These are phyloP conservation scores for Ceriagrion tenellum DNA, from an alignment of 2,888 invertebrate species.

Conservation along the genomic window DNA sequence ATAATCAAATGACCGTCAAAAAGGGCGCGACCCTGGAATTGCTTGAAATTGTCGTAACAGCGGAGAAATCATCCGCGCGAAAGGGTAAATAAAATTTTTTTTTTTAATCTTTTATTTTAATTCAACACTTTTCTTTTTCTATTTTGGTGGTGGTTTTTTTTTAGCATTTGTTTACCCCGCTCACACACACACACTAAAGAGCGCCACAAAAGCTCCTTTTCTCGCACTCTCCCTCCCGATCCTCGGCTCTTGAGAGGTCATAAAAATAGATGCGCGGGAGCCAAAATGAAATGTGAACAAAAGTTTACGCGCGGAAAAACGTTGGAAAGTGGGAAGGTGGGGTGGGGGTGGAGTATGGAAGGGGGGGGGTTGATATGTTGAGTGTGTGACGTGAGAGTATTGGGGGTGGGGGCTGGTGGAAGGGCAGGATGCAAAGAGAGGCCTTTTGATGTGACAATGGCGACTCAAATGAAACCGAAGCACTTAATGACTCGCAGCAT, in stretches of 20 bases:
- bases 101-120: neutral
- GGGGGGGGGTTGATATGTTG: neutral
- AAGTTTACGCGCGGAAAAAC: neutral
- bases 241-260: neutral
- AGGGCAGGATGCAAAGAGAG: neutral
- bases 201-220: neutral
- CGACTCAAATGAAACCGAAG: conserved; percentile 40
- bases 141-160: too few species aligned
- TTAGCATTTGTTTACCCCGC: too few species aligned
- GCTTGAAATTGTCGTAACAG: neutral
- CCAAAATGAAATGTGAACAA: neutral
- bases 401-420: neutral
- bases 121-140: neutral
- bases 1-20: neutral
- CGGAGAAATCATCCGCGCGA: neutral
- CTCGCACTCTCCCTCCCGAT: neutral
- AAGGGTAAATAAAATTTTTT: neutral
- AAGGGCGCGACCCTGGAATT: neutral
- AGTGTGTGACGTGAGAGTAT: neutral
- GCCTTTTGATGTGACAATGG: neutral
- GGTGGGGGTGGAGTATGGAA: neutral
- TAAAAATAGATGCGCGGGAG: neutral
- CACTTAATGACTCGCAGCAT: conserved; percentile 24
- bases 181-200: too few species aligned
- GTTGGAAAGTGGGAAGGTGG: neutral